Evolutionary conservation across 2,113 vertebrate genomes (phyloP), one percentile per base, ranked within the genome.

Genomic region (Caracal caracal): DNA sequence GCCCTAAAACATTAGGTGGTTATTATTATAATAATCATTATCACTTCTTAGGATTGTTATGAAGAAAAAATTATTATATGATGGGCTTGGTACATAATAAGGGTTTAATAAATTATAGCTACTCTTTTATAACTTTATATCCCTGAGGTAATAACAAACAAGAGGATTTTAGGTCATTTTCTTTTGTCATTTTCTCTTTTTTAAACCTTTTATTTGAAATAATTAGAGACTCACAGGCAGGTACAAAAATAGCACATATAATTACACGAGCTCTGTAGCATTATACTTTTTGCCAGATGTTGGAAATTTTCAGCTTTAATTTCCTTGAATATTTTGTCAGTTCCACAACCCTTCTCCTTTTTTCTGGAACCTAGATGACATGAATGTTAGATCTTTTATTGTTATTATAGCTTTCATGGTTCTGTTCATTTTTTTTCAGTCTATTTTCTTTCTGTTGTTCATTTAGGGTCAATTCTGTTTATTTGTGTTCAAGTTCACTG

Each of bases 21-120:
- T 90, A 80, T 90, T 89, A 75, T 73, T 92, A 71, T 83, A 51
- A 93, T 93, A 15, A 75, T 75, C 33, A 24, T 83, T 26, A 73
- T 75, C 70, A 65, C 17, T 40, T 71, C 53, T 63, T 85, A 65
- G 43, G 19, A 40, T 76, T 93, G 26, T 85, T 73, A 53, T 75
- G 53, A 17, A 59, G 33, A 26, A 53, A 63, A 76, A 51, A 51
- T 53, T 75, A 15, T 33, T 26, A 30, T 66, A 90, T 66, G 20
- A 78, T 90, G 15, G 9, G 15, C 15, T 43, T 28, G 30, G 19
- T 37, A 75, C 37, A 75, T 87, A 56, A 40, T 70, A 68, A 11
- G 10, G 16, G 56, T 8, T 92, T 73, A 40, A 49, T 35, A 78
- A 56, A 79, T 93, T 70, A 93, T 47, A 59, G 71, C 22, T 79